phyloP scores from a whole-genome alignment of 2,113 vertebrate species.

The Forbesichthys agassizii region DNA sequence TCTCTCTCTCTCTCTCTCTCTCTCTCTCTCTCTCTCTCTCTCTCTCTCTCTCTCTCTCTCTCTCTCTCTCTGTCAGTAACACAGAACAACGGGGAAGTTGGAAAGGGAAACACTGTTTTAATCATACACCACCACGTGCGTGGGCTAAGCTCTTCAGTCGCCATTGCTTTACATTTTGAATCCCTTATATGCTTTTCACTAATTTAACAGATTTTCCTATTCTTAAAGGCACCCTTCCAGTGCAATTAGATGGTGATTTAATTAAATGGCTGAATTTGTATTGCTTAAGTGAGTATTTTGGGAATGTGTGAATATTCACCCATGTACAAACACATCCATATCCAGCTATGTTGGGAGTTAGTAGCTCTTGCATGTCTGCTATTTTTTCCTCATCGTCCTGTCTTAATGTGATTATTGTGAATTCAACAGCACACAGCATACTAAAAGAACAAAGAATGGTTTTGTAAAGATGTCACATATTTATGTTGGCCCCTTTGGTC shows the following conservation, averaged over 20 bases:
- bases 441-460: conserved; percentile 24
- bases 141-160: conserved; percentile 40
- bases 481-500: conserved; percentile 28
- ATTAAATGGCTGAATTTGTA: conserved; percentile 8
- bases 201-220: conserved; percentile 35
- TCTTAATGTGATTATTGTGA: too few relatives aligned
- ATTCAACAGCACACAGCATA: conserved; percentile 6
- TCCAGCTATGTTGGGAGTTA: background rate
- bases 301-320: background rate
- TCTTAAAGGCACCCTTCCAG: conserved; percentile 5
- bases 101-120: conserved; percentile 59
- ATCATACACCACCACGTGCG: conserved; percentile 47
- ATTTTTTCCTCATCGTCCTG: too few relatives aligned
- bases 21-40: too few relatives aligned
- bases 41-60: too few relatives aligned
- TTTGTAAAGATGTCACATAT: conserved; percentile 28
- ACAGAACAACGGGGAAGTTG: conserved; percentile 6
- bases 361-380: too few relatives aligned
- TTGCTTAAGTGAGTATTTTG: conserved; percentile 14
- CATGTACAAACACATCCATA: background rate
- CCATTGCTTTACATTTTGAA: conserved; percentile 3
- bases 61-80: conserved; percentile 30
- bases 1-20: too few relatives aligned
- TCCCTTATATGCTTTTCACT: conserved; percentile 11
- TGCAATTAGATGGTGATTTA: conserved; percentile 14